Conservation (phyloP, 2,888 invertebrate species). For the Omphaloscelis lunosa region DNA sequence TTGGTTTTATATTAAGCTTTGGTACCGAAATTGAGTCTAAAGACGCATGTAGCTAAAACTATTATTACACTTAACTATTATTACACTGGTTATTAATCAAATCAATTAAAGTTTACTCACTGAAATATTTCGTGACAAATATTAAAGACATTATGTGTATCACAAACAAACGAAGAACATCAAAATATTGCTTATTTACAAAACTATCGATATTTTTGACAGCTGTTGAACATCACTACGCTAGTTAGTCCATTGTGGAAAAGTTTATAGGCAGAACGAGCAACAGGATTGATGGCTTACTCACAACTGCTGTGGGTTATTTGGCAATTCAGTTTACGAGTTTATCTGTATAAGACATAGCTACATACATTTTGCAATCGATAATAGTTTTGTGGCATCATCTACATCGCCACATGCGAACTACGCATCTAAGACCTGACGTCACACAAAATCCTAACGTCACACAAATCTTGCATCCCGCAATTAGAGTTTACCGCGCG, state of each 20-base stretch:
- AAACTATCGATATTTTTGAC: conserved; percentile 48
- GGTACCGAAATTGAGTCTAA: not conserved
- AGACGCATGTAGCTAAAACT: no score
- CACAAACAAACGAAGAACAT: not conserved
- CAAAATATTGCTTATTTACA: no score
- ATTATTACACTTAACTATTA: no score
- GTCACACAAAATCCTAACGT: no score
- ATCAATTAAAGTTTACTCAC: not conserved
- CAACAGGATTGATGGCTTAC: conserved; percentile 38
- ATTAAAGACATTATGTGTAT: not conserved
- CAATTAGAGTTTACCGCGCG: no score
- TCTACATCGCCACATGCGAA: no score
- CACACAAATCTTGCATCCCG: no score
- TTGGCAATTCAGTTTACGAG: conserved; percentile 52
- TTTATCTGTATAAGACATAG: conserved; percentile 3
- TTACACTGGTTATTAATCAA: not conserved
- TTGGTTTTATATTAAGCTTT: not conserved
- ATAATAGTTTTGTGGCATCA: not conserved
- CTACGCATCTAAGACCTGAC: no score
- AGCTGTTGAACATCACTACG: conserved; percentile 49
- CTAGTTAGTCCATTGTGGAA: conserved; percentile 64
- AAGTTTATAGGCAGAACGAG: conserved; percentile 57
- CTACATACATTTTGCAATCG: not conserved
- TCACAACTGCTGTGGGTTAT: conserved; percentile 33
- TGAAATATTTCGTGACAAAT: not conserved